Base-by-base conservation (phyloP, 1,140 invertebrate species). In the Leptinotarsa texana region DNA sequence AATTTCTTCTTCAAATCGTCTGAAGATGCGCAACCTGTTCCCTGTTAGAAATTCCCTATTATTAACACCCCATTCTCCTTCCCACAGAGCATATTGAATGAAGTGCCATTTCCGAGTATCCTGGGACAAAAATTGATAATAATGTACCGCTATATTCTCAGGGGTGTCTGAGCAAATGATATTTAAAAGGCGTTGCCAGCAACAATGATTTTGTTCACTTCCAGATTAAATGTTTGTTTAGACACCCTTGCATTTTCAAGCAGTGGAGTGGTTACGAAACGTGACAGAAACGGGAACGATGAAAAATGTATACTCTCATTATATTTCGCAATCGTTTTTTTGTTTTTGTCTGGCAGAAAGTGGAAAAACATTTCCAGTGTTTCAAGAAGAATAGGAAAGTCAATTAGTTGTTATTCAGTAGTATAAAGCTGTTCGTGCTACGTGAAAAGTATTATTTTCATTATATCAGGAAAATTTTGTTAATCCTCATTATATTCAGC, bases 201-300 rank as follows among this genome's bases (percentile, higher is more conserved):
- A 3, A 42, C 33, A 57, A 57, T 57, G 51, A 57, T 57, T 57
- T 18, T 57, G 51, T 57, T 57, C 51, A 18, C n/a, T 57, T 57
- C 13, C 51, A 57, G 51, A 57, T 57, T 57, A 57, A 57, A 57
- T 57, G 51, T 57, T 57, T 57, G 51, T 57, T 57, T 57, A 57
- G 51, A 57, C 51, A 57, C 51, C 51, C 51, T 57, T 5, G 51
- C 51, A 57, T 18, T 17, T 57, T 57, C 51, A 6, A 57, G 51
- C 51, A 57, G 13, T 57, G 51, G n/a, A 57, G 17, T 57, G 51
- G 51, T 57, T 18, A 18, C n/a, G 17, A 8, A 57, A 57, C 51
- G 51, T 57, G 51, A 57, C 51, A 57, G 51, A 57, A 57, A 4
- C 6, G 17, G 51, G n/a, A 18, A 57, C 51, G 51, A 57, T 57